phyloP scores from a whole-genome alignment of 2,888 invertebrate genomes.

The Macaria notata region DNA sequence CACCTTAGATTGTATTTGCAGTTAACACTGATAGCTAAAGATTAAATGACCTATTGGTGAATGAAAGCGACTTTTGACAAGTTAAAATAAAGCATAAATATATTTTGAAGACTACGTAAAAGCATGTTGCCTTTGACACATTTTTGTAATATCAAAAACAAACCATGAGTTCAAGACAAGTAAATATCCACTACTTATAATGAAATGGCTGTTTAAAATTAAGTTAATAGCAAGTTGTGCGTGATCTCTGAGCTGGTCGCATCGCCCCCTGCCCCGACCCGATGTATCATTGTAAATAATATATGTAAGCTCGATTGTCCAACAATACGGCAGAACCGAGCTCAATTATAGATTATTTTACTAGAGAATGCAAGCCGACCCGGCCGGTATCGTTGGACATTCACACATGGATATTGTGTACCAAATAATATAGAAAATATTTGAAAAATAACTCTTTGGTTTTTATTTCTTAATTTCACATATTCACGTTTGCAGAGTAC shows the following conservation, averaged over 20 bases:
- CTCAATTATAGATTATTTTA: constrained; percentile 26
- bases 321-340: constrained; percentile 55
- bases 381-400: constrained; percentile 67
- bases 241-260: constrained; percentile 20
- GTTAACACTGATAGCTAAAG: too few species aligned
- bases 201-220: constrained; percentile 30
- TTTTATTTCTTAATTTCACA: constrained; percentile 38
- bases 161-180: too few species aligned
- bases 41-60: too few species aligned
- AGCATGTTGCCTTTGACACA: too few species aligned
- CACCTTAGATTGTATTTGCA: too few species aligned
- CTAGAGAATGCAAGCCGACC: constrained; percentile 26
- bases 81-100: too few species aligned
- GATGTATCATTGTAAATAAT: constrained; percentile 37
- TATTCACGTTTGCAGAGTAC: neutral
- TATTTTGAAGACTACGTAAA: too few species aligned
- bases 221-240: constrained; percentile 15
- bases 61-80: too few species aligned
- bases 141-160: too few species aligned
- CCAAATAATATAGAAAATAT: constrained; percentile 75
- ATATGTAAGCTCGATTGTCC: constrained; percentile 54
- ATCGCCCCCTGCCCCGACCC: neutral
- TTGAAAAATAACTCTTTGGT: constrained; percentile 45
- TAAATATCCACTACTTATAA: too few species aligned
- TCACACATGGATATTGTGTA: constrained; percentile 58